These are phyloP conservation scores for Micrasema longulum DNA, from an alignment of 1,140 invertebrate genomes.

Conservation along the genomic window DNA sequence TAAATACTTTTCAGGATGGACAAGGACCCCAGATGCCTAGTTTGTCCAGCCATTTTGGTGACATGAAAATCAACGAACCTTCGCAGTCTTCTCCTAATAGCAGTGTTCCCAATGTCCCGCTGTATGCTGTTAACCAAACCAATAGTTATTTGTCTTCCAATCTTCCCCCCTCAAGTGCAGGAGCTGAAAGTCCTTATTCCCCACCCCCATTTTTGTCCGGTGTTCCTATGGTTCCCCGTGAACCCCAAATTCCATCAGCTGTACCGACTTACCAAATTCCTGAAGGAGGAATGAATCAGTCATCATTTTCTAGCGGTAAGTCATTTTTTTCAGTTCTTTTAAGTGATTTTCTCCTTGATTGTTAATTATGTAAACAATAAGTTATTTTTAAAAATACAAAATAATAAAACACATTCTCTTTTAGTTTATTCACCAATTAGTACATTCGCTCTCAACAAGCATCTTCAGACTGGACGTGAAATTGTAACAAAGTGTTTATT, in stretches of 20 bases:
- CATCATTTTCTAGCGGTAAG: constrained; percentile 49
- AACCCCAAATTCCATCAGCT: constrained; percentile 51
- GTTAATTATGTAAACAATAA: too few species aligned
- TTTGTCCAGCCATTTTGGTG: constrained; percentile 27
- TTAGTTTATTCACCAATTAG: too few species aligned
- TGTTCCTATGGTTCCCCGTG: constrained; percentile 63
- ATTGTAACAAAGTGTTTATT: too few species aligned
- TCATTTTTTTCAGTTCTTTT: constrained; percentile 16
- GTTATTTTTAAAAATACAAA: too few species aligned
- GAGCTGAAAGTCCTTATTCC: constrained; percentile 46
- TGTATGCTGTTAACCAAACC: constrained; percentile 7
- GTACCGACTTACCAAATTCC: constrained; percentile 39
- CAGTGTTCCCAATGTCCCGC: constrained; percentile 5
- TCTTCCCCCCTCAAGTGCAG: constrained; percentile 11
- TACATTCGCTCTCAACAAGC: too few species aligned
- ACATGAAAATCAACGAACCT: constrained; percentile 33
- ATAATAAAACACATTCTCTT: too few species aligned
- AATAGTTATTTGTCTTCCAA: constrained; percentile 11
- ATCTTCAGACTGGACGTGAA: too few species aligned
- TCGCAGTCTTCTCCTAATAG: background rate
- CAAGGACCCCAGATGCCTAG: constrained; percentile 11
- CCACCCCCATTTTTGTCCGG: constrained; percentile 64
- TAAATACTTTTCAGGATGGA: background rate
- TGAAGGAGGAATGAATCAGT: constrained; percentile 60
- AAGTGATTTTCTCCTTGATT: too few species aligned